Base-by-base conservation (phyloP, 2,888 invertebrate genomes). In the Calameuta filiformis region DNA sequence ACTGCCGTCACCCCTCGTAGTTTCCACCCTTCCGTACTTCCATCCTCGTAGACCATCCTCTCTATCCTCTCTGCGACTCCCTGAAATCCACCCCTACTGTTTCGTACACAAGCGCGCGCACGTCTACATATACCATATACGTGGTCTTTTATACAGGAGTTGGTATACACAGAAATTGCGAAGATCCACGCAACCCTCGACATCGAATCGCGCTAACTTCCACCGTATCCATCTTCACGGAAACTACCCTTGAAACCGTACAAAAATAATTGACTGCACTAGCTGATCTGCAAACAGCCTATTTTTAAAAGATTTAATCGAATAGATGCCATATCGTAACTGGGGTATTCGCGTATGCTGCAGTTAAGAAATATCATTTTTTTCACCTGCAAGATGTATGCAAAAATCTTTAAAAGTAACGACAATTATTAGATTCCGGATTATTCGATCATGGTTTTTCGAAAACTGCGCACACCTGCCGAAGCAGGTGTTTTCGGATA, bases 211-310 rank as follows among this genome's bases (percentile, higher is more conserved):
- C 87, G 86, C 88, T 87, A 89, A 86, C 89, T 87, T 86, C 86
- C 84, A 85, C 85, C 83, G 84, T 86, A 86, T 84, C 83, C 87
- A 85, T 86, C 84, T 83, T 86, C 81, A 82, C 81, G 81, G 85
- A 88, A 88, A 89, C 87, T 89, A 87, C 85, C 88, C 85, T 87
- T 88, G 89, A 90, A 90, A 89, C 88, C 89, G 87, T 88, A 90
- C 87, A 88, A 83, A 83, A 88, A 85, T 87, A 85, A 86, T 87
- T 83, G 83, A 81, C 78, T 33, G 33, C 33, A 33, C 33, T 83
- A 84, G 83, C 84, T 86, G 86, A 84, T 83, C 82, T 84, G 81
- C 85, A 84, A 86, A 86, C 85, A 23, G 9, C 9, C 23, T 56
- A 56, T 23, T 56, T 56, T 56, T 23, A 56, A 56, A 56, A 23